Evolutionary conservation across 2,113 vertebrate species (phyloP).

Genomic region (Manacus vitellinus): DNA sequence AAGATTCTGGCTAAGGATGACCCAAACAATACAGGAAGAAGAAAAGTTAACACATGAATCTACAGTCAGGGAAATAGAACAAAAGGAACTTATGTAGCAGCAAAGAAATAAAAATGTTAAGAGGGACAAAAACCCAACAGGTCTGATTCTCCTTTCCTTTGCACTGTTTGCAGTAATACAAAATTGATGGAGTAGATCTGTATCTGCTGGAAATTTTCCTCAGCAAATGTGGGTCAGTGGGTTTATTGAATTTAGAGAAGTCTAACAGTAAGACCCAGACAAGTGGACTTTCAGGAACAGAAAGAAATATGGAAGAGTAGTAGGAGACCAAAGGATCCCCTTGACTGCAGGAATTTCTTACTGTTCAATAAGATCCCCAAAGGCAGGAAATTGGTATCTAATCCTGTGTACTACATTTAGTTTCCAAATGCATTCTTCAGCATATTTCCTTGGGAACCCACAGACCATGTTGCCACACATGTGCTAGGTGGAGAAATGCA

Average conservation of each 20-base stretch:
- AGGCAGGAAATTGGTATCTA: background rate
- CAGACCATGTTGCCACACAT: accelerated
- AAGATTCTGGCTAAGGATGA: background rate
- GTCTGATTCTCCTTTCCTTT: background rate
- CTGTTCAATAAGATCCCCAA: background rate
- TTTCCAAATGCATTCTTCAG: background rate
- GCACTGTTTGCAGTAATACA: background rate
- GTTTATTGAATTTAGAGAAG: background rate
- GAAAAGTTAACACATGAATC: background rate
- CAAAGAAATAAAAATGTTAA: background rate
- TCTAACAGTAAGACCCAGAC: background rate
- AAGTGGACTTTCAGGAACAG: background rate
- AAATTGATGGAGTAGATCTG: background rate
- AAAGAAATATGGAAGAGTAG: background rate
- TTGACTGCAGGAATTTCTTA: background rate
- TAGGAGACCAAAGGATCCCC: background rate
- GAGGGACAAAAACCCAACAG: background rate
- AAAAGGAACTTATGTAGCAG: background rate
- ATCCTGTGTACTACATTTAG: background rate
- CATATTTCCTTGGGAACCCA: background rate
- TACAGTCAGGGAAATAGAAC: background rate
- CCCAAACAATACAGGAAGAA: background rate
- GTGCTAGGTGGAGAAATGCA: background rate
- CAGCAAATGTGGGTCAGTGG: background rate
- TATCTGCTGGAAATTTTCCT: background rate